Evolutionary conservation across 2,113 vertebrate genomes (phyloP).

Genomic region (Anhinga anhinga): DNA sequence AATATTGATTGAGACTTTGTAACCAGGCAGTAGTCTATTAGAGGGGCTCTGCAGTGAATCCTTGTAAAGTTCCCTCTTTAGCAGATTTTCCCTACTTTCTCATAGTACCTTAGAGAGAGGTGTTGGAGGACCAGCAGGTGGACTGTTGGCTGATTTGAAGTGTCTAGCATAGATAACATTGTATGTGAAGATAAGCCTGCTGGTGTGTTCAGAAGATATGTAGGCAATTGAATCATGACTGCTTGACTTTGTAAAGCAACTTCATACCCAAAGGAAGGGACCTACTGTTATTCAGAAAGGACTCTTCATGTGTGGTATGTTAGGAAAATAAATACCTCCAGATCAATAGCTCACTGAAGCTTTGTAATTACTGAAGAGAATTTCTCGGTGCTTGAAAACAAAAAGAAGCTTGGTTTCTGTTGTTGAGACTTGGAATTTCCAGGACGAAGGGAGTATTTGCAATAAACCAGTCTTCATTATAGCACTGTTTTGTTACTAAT

Average conservation of each 20-base stretch:
- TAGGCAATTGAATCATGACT: neutral
- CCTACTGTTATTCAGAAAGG: neutral
- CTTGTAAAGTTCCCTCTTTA: neutral
- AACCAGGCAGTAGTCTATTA: neutral
- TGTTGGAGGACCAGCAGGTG: neutral
- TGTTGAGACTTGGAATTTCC: neutral
- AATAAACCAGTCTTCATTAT: neutral
- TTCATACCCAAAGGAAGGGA: neutral
- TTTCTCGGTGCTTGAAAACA: neutral
- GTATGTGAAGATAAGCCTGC: neutral
- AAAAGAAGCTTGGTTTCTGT: neutral
- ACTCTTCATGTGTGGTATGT: neutral
- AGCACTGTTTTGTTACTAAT: neutral
- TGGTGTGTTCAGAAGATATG: neutral
- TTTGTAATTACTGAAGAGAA: neutral
- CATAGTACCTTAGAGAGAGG: accelerated
- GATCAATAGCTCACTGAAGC: neutral
- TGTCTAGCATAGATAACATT: neutral
- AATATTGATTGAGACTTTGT: neutral
- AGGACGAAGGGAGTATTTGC: neutral
- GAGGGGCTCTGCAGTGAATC: neutral
- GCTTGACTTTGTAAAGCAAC: neutral
- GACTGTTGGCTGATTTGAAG: neutral
- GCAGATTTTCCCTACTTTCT: neutral
- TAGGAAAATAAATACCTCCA: neutral